These are phyloP conservation scores for Ophonus ardosiacus DNA, from an alignment of 2,888 invertebrate genomes.

Conservation along the genomic window DNA sequence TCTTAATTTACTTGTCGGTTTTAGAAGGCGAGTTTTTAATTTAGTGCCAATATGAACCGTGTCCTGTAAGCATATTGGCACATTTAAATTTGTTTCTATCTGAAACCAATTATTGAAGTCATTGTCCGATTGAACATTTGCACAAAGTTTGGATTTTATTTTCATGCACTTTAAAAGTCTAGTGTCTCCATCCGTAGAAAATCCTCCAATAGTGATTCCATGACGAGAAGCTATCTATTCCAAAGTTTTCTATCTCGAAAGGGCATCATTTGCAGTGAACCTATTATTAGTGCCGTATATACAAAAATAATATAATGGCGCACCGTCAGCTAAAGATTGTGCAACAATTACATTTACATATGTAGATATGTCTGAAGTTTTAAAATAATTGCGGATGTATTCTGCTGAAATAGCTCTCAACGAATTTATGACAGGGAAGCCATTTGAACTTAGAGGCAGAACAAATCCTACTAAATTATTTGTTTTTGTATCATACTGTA, in stretches of 20 bases:
- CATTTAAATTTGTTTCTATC: conserved; percentile 4
- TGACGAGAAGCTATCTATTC: conserved; percentile 43
- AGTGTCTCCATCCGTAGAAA: conserved; percentile 67
- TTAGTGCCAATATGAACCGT: conserved; percentile 66
- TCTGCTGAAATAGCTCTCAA: conserved; percentile 53
- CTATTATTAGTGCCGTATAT: conserved; percentile 65
- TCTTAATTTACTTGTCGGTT: conserved; percentile 58
- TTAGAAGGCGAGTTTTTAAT: conserved; percentile 65
- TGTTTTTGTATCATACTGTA: conserved; percentile 52
- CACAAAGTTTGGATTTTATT: conserved; percentile 17
- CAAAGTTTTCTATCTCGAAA: conserved; percentile 63
- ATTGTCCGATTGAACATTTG: background rate
- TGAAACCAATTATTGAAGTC: conserved; percentile 13
- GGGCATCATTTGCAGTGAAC: conserved; percentile 60
- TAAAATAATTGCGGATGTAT: conserved; percentile 57
- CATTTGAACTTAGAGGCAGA: conserved; percentile 28
- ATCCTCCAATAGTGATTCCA: conserved; percentile 65
- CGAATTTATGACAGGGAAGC: no score
- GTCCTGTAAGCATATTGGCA: conserved; percentile 56
- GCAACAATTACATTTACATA: conserved; percentile 65
- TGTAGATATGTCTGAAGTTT: conserved; percentile 41
- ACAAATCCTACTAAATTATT: conserved; percentile 62
- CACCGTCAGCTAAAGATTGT: conserved; percentile 60
- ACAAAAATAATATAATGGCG: conserved; percentile 64
- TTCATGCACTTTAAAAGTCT: conserved; percentile 66